Conservation (phyloP, 1,140 invertebrate genomes). For the Catajapyx aquilonaris region DNA sequence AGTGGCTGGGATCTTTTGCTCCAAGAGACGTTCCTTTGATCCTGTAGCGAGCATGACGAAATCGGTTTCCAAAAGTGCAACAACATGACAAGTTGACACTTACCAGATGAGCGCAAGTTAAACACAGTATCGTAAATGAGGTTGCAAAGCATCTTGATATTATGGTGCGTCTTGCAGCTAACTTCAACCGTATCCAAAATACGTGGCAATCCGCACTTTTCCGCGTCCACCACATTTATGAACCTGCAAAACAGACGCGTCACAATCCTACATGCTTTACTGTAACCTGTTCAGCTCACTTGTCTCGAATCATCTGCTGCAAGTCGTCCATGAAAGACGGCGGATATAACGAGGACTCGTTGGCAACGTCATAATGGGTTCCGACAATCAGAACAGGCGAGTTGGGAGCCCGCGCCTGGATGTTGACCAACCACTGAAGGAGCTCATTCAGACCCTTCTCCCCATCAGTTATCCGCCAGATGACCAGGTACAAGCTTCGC, state of each 20-base stretch:
- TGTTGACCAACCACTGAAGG: slow-evolving; percentile 86
- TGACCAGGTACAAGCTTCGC: slow-evolving; percentile 81
- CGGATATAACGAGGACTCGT: slow-evolving; percentile 43
- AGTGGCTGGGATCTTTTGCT: slow-evolving; percentile 87
- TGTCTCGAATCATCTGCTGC: slow-evolving; percentile 67
- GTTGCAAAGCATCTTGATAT: slow-evolving; percentile 76
- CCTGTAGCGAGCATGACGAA: slow-evolving; percentile 32
- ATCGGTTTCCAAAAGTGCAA: slow-evolving; percentile 4
- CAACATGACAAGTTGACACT: slow-evolving; percentile 8
- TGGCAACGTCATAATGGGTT: slow-evolving; percentile 80
- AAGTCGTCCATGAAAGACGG: slow-evolving; percentile 53
- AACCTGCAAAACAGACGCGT: slow-evolving; percentile 31
- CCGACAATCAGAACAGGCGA: slow-evolving; percentile 85
- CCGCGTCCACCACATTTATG: slow-evolving; percentile 81
- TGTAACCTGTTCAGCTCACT: slow-evolving; percentile 13
- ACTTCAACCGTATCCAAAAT: slow-evolving; percentile 88
- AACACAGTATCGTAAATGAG: slow-evolving; percentile 87
- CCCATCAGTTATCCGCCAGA: slow-evolving; percentile 88
- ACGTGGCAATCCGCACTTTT: slow-evolving; percentile 82
- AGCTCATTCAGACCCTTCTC: slow-evolving; percentile 75
- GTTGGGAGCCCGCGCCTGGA: slow-evolving; percentile 81
- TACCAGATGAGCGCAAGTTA: slow-evolving; percentile 61
- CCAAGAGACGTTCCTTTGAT: slow-evolving; percentile 71
- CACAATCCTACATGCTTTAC: not conserved
- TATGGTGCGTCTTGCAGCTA: slow-evolving; percentile 69